Base-by-base conservation (phyloP, 2,888 invertebrate species). In the Torymus aiolomorphi region DNA sequence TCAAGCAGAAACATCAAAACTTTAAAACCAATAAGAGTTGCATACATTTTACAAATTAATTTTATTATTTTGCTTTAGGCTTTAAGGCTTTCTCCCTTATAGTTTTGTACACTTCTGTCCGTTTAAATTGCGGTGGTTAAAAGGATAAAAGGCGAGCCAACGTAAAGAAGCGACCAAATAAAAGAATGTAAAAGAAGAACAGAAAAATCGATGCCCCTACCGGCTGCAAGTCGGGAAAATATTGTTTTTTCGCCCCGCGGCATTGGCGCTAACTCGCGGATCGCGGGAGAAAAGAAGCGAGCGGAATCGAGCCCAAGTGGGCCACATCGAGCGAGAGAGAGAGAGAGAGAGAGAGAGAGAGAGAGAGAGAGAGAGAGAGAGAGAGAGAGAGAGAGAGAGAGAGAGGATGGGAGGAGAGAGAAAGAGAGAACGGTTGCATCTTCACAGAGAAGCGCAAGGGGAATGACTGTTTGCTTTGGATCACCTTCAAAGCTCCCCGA, bases 401-500 rank as follows among this genome's bases (percentile, higher is more conserved):
- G 31, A 31, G 31, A 31, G n/a, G n/a, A n/a, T n/a, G n/a, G n/a
- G n/a, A n/a, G 8, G 31, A 31, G 31, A 8, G 31, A 31, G 31
- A 31, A 3, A 31, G 31, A 31, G 31, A 31, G 31, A 31, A 4
- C 10, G 54, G 49, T 74, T 65, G 73, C 65, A 65, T 65, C 65
- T 74, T n/a, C 18, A 57, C 18, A 75, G 82, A 84, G 80, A 75
- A 79, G 81, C 73, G 80, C 70, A 81, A 61, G 72, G 74, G 76
- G 73, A 82, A 82, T 77, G 74, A 82, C 63, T 81, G 80, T 83
- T 83, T 83, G 74, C 81, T 83, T 83, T 84, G 76, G 78, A 80
- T 82, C 77, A 77, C 82, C 80, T 79, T 75, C 76, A 82, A 81
- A 83, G 54, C 54, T 77, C 56, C 61, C 61, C 67, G 63, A 62